Conservation (phyloP, 2,113 vertebrate genomes). For the Pterophyllum scalare region DNA sequence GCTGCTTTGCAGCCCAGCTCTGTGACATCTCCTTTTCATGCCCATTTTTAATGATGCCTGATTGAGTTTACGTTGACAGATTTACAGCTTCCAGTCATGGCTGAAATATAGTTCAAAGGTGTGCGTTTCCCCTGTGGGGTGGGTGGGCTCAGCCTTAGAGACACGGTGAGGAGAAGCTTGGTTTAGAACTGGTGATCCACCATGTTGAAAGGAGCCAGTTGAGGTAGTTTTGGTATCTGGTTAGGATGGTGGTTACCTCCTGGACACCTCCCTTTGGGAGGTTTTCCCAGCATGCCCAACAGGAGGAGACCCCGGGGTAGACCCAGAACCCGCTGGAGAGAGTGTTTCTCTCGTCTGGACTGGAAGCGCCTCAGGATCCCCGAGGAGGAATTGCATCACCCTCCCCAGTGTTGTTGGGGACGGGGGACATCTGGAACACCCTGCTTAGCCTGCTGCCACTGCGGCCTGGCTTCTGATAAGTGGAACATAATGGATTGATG, state of each 20-base stretch:
- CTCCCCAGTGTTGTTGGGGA: not conserved
- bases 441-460: not conserved
- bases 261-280: not conserved
- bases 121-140: not conserved
- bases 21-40: not conserved
- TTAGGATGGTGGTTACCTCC: not conserved
- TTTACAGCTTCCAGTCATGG: not conserved
- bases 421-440: not conserved
- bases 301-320: not conserved
- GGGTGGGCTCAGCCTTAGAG: not conserved
- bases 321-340: not conserved
- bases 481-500: not conserved
- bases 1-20: constrained; percentile 1
- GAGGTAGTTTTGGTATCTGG: not conserved
- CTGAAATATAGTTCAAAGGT: not conserved
- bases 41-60: not conserved
- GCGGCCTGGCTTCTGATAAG: not conserved
- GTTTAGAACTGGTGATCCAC: not conserved
- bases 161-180: not conserved
- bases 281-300: not conserved
- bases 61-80: not conserved
- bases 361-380: not conserved
- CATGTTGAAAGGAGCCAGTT: not conserved
- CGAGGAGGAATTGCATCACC: not conserved
- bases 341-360: not conserved